Percentiles rank a stretch among this genome's conserved stretches.
phyloP scores from a whole-genome alignment of 2,888 invertebrate genomes.

The Gari tellinella region DNA sequence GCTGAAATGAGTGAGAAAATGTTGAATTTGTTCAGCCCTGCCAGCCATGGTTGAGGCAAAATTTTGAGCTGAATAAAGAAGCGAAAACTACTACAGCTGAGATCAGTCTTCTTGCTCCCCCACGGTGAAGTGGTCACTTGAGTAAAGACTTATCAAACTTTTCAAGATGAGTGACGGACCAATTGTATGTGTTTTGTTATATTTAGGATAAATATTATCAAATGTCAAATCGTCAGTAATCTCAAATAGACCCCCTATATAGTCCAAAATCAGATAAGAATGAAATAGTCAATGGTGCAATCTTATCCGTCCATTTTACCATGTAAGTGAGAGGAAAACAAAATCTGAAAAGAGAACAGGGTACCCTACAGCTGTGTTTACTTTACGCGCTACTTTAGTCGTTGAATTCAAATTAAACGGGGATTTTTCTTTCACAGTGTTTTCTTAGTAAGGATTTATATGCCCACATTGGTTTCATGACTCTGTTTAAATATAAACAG shows the following conservation, averaged over 20 bases:
- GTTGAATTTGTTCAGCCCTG: too few relatives aligned
- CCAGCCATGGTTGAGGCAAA: too few relatives aligned
- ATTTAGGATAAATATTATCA: conserved; percentile 31
- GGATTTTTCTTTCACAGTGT: conserved; percentile 34
- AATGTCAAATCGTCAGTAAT: conserved; percentile 22
- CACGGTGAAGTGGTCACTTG: conserved; percentile 6
- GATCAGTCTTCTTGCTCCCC: background rate
- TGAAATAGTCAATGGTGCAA: conserved; percentile 8
- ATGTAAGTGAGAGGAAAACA: conserved; percentile 19
- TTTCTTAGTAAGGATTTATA: conserved; percentile 7
- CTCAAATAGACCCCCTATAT: conserved; percentile 34
- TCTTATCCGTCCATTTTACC: conserved; percentile 18
- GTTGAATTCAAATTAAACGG: conserved; percentile 33
- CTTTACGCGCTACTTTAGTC: conserved; percentile 12
- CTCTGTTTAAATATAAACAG: too few relatives aligned
- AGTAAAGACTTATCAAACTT: background rate
- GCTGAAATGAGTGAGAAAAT: too few relatives aligned
- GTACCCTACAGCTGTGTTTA: conserved; percentile 40
- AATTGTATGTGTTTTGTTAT: conserved; percentile 13
- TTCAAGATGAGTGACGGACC: conserved; percentile 11
- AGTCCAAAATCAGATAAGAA: conserved; percentile 28
- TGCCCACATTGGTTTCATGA: conserved; percentile 1
- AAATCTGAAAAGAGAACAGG: conserved; percentile 16
- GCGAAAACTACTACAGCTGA: background rate
- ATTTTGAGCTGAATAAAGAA: too few relatives aligned